A percentile compares a stretch with the other conserved stretches of the same genome.
These are phyloP conservation scores for Paramuricea clavata DNA, from an alignment of 92 coral and sea anemone genomes.

Conservation along the genomic window DNA sequence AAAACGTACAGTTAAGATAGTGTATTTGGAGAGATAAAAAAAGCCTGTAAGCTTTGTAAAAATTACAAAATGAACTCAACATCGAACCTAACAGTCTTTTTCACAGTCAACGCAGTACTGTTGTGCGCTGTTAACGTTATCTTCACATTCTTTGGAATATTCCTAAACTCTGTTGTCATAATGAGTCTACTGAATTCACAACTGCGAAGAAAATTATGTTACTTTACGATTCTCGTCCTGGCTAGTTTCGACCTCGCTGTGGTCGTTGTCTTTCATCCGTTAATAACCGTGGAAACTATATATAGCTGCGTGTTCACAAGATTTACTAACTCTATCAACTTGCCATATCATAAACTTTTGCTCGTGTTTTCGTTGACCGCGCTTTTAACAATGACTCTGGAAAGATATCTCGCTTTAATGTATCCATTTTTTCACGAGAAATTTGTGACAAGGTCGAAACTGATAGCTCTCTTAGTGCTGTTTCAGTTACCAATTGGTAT, in stretches of 20 bases:
- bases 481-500: background rate
- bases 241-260: background rate
- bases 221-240: slow-evolving; percentile 6
- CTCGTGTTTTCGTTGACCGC: background rate
- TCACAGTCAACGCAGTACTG: background rate
- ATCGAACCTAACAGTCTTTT: background rate
- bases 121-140: slow-evolving; percentile 7
- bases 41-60: too few relatives aligned
- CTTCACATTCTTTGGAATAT: background rate
- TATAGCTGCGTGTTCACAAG: background rate
- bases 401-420: slow-evolving; percentile 58
- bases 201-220: slow-evolving; percentile 12
- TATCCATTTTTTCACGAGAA: slow-evolving; percentile 39
- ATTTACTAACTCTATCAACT: background rate
- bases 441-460: background rate
- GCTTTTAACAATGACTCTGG: slow-evolving; percentile 42
- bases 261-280: slow-evolving; percentile 3
- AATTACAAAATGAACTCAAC: background rate
- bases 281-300: background rate
- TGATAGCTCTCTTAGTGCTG: slow-evolving; percentile 14
- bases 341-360: background rate
- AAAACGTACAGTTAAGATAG: too few relatives aligned
- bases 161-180: background rate
- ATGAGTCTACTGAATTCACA: background rate
- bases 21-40: too few relatives aligned